Evolutionary conservation across 2,113 vertebrate species (phyloP).

Genomic region (Xenopus borealis): DNA sequence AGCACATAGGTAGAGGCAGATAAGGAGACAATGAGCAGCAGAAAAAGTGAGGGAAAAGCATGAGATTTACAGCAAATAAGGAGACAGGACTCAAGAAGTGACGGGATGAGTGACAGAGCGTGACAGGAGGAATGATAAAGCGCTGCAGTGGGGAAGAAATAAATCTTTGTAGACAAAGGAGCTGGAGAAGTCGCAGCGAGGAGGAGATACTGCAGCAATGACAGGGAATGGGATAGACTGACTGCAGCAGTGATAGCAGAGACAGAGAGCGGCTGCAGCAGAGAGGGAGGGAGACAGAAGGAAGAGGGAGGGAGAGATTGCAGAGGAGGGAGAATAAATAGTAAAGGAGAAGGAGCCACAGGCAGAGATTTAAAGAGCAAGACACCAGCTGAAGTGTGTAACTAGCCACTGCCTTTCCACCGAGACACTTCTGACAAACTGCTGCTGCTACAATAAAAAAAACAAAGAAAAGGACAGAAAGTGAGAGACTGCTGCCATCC

Average conservation of each 20-base stretch:
- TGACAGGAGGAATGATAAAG: slow-evolving; percentile 3
- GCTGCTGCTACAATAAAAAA: neutral
- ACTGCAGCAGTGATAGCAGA: slow-evolving; percentile 41
- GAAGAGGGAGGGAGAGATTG: slow-evolving; percentile 32
- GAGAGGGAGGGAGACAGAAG: slow-evolving; percentile 15
- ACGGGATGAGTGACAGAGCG: slow-evolving; percentile 18
- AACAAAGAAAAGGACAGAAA: neutral
- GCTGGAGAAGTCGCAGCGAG: neutral
- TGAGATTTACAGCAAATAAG: neutral
- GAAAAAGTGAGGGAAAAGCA: neutral
- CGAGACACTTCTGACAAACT: slow-evolving; percentile 3
- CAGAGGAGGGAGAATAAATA: slow-evolving; percentile 38
- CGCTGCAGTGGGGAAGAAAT: slow-evolving; percentile 5
- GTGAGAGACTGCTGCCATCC: neutral
- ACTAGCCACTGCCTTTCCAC: neutral
- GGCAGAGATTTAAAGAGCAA: slow-evolving; percentile 19
- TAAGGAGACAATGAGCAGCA: neutral
- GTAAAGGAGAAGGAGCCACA: slow-evolving; percentile 27
- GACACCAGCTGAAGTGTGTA: slow-evolving; percentile 12
- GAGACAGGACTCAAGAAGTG: neutral
- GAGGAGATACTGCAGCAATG: slow-evolving; percentile 14
- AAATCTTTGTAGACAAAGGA: neutral
- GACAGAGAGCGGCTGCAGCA: slow-evolving; percentile 17
- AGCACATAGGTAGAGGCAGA: neutral
- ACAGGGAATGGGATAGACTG: slow-evolving; percentile 39